phyloP scores from a whole-genome alignment of 2,888 invertebrate genomes.

The Amphipoea oculea region DNA sequence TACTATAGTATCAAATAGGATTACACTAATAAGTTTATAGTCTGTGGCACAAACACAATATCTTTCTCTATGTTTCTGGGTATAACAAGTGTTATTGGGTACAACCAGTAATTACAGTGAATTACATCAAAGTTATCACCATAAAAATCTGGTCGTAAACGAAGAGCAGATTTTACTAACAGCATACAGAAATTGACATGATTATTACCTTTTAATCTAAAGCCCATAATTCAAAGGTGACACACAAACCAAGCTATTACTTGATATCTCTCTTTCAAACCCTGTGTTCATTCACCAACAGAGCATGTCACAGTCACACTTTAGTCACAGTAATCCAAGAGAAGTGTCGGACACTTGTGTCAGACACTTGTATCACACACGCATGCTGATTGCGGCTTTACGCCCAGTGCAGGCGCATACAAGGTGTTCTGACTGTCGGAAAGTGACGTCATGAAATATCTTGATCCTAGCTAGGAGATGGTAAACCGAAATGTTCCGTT shows the following conservation, averaged over 20 bases:
- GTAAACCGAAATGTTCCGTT: not conserved
- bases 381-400: slow-evolving; percentile 31
- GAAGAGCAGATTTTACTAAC: not conserved
- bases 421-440: not conserved
- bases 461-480: not conserved
- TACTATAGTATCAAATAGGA: no score
- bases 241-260: not conserved
- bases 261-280: not conserved
- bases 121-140: no score
- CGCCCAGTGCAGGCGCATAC: not conserved
- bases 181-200: not conserved
- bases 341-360: slow-evolving; percentile 12
- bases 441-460: not conserved
- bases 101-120: no score
- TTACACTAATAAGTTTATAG: no score
- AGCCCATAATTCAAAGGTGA: not conserved
- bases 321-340: slow-evolving; percentile 16
- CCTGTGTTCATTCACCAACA: not conserved
- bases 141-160: not conserved
- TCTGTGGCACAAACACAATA: no score
- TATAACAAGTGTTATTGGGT: no score
- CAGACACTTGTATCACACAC: slow-evolving; percentile 12
- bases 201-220: not conserved
- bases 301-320: not conserved
- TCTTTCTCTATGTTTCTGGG: no score